Evolutionary conservation across 2,888 invertebrate species (phyloP).

Genomic region (Amiota mariae): DNA sequence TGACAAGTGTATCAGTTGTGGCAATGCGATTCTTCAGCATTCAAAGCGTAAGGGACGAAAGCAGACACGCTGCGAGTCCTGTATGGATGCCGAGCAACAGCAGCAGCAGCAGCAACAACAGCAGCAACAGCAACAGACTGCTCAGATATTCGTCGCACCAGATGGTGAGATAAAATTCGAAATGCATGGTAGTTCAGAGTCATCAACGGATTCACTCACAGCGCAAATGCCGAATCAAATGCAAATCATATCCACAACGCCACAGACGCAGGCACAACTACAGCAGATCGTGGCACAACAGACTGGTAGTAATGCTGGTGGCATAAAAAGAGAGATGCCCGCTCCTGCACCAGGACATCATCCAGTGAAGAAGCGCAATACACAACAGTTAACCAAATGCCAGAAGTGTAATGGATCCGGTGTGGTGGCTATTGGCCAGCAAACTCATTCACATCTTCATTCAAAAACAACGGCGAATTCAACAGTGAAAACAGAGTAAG

Average conservation of each 20-base stretch:
- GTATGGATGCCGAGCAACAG: slow-evolving; percentile 78
- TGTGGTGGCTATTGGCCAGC: slow-evolving; percentile 77
- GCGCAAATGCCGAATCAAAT: slow-evolving; percentile 74
- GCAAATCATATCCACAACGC: slow-evolving; percentile 67
- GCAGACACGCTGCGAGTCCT: slow-evolving; percentile 78
- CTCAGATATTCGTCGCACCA: slow-evolving; percentile 80
- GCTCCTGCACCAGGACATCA: slow-evolving; percentile 76
- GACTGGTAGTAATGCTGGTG: slow-evolving; percentile 44
- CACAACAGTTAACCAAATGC: slow-evolving; percentile 87
- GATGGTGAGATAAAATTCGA: slow-evolving; percentile 79
- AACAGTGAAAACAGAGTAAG: slow-evolving; percentile 70
- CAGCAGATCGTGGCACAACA: slow-evolving; percentile 64
- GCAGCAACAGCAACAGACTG: slow-evolving; percentile 49
- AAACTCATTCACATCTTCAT: slow-evolving; percentile 47
- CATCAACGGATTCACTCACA: slow-evolving; percentile 68
- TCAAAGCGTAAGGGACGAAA: slow-evolving; percentile 78
- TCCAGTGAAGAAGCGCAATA: slow-evolving; percentile 87
- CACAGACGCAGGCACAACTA: slow-evolving; percentile 62
- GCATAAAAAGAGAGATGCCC: slow-evolving; percentile 58
- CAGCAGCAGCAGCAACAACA: slow-evolving; percentile 50
- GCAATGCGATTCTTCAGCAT: slow-evolving; percentile 76
- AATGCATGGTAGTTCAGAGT: slow-evolving; percentile 68
- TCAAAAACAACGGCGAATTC: slow-evolving; percentile 57
- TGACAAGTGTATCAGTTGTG: slow-evolving; percentile 78
- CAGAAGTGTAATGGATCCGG: slow-evolving; percentile 92